phyloP scores from a whole-genome alignment of 2,113 vertebrate genomes.

The Ammodytes marinus region DNA sequence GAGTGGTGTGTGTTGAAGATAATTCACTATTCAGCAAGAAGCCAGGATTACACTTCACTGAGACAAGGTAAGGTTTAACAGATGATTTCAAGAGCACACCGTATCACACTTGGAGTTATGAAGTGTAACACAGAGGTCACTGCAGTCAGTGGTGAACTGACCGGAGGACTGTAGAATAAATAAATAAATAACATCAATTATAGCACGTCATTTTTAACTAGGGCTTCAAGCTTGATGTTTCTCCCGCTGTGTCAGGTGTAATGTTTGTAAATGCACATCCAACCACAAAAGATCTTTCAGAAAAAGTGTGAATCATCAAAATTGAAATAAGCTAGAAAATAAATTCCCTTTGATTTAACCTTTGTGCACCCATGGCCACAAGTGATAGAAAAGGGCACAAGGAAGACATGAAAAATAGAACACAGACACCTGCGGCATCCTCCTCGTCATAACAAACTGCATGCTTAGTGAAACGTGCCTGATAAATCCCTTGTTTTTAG shows the following conservation, averaged over 20 bases:
- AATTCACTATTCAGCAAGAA: conserved; percentile 12
- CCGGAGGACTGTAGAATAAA: neutral
- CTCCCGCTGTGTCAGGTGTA: neutral
- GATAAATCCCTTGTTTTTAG: conserved; percentile 37
- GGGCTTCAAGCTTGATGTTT: neutral
- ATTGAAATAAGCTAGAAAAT: conserved; percentile 20
- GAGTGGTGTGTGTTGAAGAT: neutral
- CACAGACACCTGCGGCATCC: neutral
- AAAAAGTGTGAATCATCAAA: neutral
- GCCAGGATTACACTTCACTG: neutral
- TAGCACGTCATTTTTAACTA: neutral
- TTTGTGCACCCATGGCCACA: conserved; percentile 6
- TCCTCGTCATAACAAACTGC: neutral
- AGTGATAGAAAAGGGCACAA: conserved; percentile 12
- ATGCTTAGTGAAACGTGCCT: neutral
- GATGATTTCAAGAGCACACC: neutral
- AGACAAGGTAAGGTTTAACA: conserved; percentile 27
- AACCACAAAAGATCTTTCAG: conserved; percentile 25
- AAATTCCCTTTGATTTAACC: conserved; percentile 34
- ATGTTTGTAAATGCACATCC: conserved; percentile 46
- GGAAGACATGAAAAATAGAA: neutral
- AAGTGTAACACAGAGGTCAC: conserved; percentile 24
- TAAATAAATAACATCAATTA: neutral
- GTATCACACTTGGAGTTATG: conserved; percentile 7
- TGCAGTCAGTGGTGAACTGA: conserved; percentile 3